Base-by-base conservation (phyloP, 2,797 vertebrate genomes). In the Sphenopsis melanotis region DNA sequence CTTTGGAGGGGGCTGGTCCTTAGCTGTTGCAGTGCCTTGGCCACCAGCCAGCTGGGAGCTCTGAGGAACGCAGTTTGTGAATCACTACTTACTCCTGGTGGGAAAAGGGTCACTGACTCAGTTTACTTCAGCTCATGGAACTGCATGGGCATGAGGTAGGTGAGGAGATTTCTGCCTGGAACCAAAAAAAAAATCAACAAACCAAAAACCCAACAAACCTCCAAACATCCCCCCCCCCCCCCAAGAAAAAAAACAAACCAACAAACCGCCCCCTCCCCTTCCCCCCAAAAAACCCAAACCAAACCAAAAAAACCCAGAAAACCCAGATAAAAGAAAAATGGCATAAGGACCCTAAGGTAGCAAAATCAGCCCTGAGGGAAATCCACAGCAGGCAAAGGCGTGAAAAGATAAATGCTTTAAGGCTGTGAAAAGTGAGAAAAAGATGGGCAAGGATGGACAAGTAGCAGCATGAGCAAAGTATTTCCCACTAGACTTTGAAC, bases 381-480 rank as follows among this genome's bases (percentile, higher is more conserved):
- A 95, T 94, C 85, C 87, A 78, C 57, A 93, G 85, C 94, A 96
- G 94, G 94, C 85, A 95, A 96, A 94, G 94, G 92, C 70, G 79
- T 92, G 95, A 95, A 96, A 94, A 94, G 93, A 94, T 72, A 93
- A 94, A 94, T 94, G 77, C 93, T 95, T 90, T 93, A 90, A 93
- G 90, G 74, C 90, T 96, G 89, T 90, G 85, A 95, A 94, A 94
- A 96, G 87, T 87, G 93, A 96, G 91, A 85, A 84, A 84, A 96
- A 92, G 65, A 94, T 83, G 83, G 93, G 85, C 95, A 96, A 93
- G 95, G 94, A 94, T 32, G 69, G 89, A 79, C 95, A 96, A 91
- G 95, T 74, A 91, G 80, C 52, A 93, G 92, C 89, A 90, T 82
- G 79, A 96, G 70, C 44, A 57, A 94, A 90, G 57, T 93, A 96